A percentile compares a stretch with the other conserved stretches of the same genome.
These are phyloP conservation scores for Megathymus violae DNA, from an alignment of 1,140 invertebrate species.

Conservation along the genomic window DNA sequence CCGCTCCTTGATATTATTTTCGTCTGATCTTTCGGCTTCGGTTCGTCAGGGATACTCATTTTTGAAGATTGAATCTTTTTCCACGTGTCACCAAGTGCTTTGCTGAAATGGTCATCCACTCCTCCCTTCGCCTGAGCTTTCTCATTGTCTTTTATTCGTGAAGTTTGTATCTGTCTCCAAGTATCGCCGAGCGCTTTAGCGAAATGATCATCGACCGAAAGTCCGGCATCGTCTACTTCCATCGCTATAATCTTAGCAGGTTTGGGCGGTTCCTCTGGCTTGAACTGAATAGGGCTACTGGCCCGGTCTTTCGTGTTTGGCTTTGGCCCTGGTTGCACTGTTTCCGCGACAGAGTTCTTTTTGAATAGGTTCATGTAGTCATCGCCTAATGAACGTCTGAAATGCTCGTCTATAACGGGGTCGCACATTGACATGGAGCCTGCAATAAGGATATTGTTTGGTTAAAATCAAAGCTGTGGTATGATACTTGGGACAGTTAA, in stretches of 20 bases:
- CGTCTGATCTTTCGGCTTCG: conserved; percentile 66
- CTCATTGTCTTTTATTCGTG: conserved; percentile 74
- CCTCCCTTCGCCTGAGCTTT: conserved; percentile 57
- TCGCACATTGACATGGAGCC: conserved; percentile 90
- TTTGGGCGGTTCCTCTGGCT: conserved; percentile 62
- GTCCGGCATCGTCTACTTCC: conserved; percentile 80
- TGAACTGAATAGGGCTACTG: conserved; percentile 79
- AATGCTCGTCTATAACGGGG: conserved; percentile 97
- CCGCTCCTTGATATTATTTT: conserved; percentile 80
- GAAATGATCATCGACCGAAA: conserved; percentile 96
- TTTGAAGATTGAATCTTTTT: conserved; percentile 88
- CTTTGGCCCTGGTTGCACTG: conserved; percentile 68
- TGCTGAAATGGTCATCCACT: conserved; percentile 98
- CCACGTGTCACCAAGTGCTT: conserved; percentile 97
- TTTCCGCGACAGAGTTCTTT: conserved; percentile 80
- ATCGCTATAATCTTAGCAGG: conserved; percentile 76
- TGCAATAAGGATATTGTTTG: conserved; percentile 52
- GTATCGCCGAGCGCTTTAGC: conserved; percentile 97
- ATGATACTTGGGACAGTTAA: too few species aligned
- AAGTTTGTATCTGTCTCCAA: conserved; percentile 93
- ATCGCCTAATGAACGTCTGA: conserved; percentile 95
- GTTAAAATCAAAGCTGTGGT: too few species aligned
- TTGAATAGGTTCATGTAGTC: conserved; percentile 92
- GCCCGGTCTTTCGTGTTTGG: conserved; percentile 80
- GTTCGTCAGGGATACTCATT: conserved; percentile 52